phyloP scores from a whole-genome alignment of 2,113 vertebrate genomes.

The Hippopotamus amphibius region DNA sequence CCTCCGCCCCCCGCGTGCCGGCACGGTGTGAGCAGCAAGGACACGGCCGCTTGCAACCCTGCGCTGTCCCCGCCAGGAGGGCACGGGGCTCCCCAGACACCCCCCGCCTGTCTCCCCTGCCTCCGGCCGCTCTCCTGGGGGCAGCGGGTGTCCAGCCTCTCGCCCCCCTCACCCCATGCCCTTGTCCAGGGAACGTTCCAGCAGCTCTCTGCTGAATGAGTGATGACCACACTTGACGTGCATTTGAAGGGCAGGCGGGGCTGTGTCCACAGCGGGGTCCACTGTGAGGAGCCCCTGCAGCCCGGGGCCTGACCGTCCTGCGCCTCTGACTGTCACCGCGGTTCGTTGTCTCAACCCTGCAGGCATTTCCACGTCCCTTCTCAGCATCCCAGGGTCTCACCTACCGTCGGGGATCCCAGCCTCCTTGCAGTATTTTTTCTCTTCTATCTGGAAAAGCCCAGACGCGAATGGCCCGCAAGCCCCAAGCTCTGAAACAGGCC shows the following conservation, averaged over 20 bases:
- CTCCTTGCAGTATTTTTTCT: not conserved
- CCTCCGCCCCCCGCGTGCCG: rapidly evolving
- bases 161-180: rapidly evolving
- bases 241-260: not conserved
- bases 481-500: not conserved
- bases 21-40: rapidly evolving
- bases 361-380: not conserved
- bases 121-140: not conserved
- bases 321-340: rapidly evolving
- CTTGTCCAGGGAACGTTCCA: not conserved
- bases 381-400: not conserved
- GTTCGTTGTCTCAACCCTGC: not conserved
- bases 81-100: rapidly evolving
- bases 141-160: not conserved
- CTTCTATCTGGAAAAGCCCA: not conserved
- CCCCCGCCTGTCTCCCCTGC: not conserved
- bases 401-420: not conserved
- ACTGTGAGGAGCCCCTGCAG: rapidly evolving
- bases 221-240: not conserved
- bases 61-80: rapidly evolving
- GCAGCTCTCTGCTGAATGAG: not conserved
- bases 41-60: rapidly evolving
- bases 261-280: not conserved
- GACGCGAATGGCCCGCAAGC: not conserved
- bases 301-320: rapidly evolving